A percentile compares a stretch with the other conserved stretches of the same genome.
phyloP scores from a whole-genome alignment of 1,140 invertebrate genomes.

The Nasonia giraulti region DNA sequence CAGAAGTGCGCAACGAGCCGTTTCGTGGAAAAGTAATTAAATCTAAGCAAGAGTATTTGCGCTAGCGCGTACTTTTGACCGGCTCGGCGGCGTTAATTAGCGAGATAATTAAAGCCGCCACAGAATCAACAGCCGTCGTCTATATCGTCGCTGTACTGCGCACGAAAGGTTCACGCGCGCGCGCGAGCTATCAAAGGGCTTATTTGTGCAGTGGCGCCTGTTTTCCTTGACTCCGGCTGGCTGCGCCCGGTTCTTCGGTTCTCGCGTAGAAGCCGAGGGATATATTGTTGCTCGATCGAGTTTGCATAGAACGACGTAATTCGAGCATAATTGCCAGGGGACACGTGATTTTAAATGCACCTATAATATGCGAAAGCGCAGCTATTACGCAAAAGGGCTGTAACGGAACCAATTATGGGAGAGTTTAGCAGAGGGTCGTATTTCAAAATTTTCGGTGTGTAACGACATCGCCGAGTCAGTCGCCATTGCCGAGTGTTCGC shows the following conservation, averaged over 20 bases:
- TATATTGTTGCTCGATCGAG: not conserved
- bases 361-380: not conserved
- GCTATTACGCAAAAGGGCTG: not conserved
- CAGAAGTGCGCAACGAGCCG: not conserved
- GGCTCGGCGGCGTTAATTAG: slow-evolving; percentile 57
- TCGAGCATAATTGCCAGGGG: not conserved
- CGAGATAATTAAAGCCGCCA: slow-evolving; percentile 31
- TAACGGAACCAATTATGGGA: not conserved
- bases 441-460: not conserved
- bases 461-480: not conserved
- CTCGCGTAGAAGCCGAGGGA: not conserved
- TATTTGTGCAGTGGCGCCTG: not conserved
- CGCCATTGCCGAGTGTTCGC: too few species aligned
- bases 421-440: not conserved
- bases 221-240: not conserved
- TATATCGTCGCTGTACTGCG: not conserved
- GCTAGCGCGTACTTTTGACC: slow-evolving; percentile 52
- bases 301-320: not conserved
- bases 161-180: not conserved
- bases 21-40: slow-evolving; percentile 13
- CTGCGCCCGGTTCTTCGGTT: not conserved
- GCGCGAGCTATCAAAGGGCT: slow-evolving; percentile 23
- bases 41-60: slow-evolving; percentile 6
- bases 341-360: not conserved
- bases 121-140: slow-evolving; percentile 23